Percentiles rank a stretch among this genome's conserved stretches.
Conservation (phyloP, 2,113 vertebrate species). For the Oriolus oriolus region DNA sequence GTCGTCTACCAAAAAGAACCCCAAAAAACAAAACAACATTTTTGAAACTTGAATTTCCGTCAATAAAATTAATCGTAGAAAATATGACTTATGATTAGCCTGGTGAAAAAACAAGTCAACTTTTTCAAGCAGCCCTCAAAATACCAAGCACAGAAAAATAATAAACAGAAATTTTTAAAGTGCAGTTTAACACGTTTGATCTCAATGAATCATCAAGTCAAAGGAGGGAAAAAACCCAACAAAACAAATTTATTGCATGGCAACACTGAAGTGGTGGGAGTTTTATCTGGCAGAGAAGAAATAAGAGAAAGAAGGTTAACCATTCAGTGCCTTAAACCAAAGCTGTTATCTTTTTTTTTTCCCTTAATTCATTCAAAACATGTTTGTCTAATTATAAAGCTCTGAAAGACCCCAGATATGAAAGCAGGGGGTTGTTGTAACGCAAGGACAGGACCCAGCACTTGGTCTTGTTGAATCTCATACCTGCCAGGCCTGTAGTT, state of each 20-base stretch:
- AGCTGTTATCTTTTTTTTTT: neutral
- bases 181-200: neutral
- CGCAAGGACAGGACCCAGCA: fast-evolving
- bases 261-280: neutral
- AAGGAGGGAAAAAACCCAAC: neutral
- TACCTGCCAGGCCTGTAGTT: neutral
- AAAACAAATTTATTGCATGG: neutral
- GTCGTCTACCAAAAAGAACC: neutral
- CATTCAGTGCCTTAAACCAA: neutral
- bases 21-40: neutral
- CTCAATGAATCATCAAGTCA: constrained; percentile 13
- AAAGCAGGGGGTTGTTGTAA: neutral
- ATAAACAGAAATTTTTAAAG: neutral
- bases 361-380: neutral
- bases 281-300: neutral
- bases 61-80: neutral
- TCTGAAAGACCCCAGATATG: neutral
- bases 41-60: neutral
- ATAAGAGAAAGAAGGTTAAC: neutral
- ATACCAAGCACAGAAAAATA: neutral
- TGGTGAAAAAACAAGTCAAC: neutral
- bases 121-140: neutral
- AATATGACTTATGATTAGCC: neutral
- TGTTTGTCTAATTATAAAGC: neutral
- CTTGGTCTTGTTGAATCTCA: neutral